Percentiles rank a stretch among this genome's conserved stretches.
Evolutionary conservation across 2,888 invertebrate species (phyloP).

Genomic region (Cantharis lateralis): DNA sequence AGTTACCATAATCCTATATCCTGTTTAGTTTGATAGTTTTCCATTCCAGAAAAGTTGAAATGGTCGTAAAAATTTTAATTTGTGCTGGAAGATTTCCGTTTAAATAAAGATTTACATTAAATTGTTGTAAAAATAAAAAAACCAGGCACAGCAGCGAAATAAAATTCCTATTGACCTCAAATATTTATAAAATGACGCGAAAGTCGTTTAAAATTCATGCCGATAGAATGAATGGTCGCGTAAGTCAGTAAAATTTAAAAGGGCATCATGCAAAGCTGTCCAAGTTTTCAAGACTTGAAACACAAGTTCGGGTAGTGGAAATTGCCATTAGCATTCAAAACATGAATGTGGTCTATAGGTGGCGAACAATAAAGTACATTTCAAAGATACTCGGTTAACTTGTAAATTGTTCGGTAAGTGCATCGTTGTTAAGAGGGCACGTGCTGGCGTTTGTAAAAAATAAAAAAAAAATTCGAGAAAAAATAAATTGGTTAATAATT

Average conservation of each 20-base stretch:
- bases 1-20: too few species aligned
- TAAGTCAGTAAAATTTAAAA: not conserved
- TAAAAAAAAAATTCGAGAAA: not conserved
- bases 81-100: not conserved
- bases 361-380: constrained; percentile 2
- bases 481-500: not conserved
- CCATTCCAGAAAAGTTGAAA: too few species aligned
- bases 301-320: not conserved
- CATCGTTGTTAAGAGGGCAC: not conserved
- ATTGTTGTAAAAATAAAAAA: not conserved
- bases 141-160: not conserved
- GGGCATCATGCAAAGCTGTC: not conserved
- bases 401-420: not conserved
- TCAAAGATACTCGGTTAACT: not conserved
- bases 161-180: not conserved
- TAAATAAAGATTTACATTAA: not conserved
- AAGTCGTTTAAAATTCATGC: not conserved
- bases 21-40: too few species aligned
- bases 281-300: not conserved
- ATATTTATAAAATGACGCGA: not conserved
- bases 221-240: not conserved
- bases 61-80: not conserved
- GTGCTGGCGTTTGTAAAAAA: not conserved
- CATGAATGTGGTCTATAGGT: not conserved
- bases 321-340: not conserved